phyloP scores from a whole-genome alignment of 2,888 invertebrate genomes.

The Drosophila barbarae region DNA sequence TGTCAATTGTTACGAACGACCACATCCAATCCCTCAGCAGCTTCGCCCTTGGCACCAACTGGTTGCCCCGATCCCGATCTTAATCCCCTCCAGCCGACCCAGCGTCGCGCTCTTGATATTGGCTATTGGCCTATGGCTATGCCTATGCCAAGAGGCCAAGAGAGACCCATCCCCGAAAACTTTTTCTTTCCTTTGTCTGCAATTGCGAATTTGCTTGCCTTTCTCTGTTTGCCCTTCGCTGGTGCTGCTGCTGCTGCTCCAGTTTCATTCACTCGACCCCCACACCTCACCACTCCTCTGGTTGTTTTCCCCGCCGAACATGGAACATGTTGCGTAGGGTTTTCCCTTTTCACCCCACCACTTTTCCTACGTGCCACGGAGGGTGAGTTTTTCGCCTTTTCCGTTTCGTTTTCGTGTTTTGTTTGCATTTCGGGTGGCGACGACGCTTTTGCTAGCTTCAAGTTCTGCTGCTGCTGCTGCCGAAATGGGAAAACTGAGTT shows the following conservation, averaged over 20 bases:
- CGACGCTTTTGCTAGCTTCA: constrained; percentile 19
- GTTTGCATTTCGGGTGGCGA: constrained; percentile 32
- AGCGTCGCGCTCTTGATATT: constrained; percentile 66
- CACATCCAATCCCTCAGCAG: constrained; percentile 6
- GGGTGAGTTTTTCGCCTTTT: constrained; percentile 36
- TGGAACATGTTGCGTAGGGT: constrained; percentile 73
- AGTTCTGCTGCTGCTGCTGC: constrained; percentile 8
- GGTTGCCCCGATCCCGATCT: constrained; percentile 30
- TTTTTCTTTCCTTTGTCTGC: constrained; percentile 1
- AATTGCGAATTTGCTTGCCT: constrained; percentile 24
- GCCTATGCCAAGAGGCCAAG: constrained; percentile 4
- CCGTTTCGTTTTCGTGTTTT: constrained; percentile 27
- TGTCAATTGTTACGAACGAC: constrained; percentile 58
- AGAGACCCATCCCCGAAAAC: constrained; percentile 2
- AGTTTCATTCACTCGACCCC: constrained; percentile 43
- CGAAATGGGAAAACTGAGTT: constrained; percentile 5
- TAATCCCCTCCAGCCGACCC: constrained; percentile 45
- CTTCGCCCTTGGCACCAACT: constrained; percentile 65
- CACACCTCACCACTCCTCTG: background rate
- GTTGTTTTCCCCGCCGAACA: constrained; percentile 47
- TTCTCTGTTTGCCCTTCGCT: constrained; percentile 42
- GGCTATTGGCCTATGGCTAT: constrained; percentile 61
- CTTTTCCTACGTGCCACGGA: constrained; percentile 17
- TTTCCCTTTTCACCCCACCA: constrained; percentile 22
- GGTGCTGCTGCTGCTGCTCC: constrained; percentile 51